A percentile compares a stretch with the other conserved stretches of the same genome.
Evolutionary conservation across 1,140 invertebrate genomes (phyloP).

Genomic region (Drosophila sp.): DNA sequence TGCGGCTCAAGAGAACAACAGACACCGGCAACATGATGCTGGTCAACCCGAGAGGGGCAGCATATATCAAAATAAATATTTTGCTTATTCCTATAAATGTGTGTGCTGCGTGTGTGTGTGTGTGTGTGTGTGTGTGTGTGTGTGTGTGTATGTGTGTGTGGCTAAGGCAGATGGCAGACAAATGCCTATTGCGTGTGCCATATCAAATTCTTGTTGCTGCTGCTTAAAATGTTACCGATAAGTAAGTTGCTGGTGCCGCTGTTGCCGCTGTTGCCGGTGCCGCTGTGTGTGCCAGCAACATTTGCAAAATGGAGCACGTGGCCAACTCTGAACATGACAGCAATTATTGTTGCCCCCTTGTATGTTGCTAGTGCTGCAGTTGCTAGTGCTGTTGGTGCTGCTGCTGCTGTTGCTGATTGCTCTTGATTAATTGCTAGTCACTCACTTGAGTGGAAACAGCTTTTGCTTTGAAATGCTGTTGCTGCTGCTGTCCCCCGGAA

Average conservation of each 20-base stretch:
- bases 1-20: slow-evolving; percentile 60
- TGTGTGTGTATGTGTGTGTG: slow-evolving; percentile 28
- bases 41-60: slow-evolving; percentile 31
- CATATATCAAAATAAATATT: slow-evolving; percentile 66
- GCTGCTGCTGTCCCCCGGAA: slow-evolving; percentile 59
- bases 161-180: slow-evolving; percentile 57
- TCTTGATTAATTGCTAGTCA: slow-evolving; percentile 78
- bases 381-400: slow-evolving; percentile 17
- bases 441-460: slow-evolving; percentile 67
- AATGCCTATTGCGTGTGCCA: slow-evolving; percentile 77
- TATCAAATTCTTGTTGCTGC: slow-evolving; percentile 58
- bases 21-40: slow-evolving; percentile 60
- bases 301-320: slow-evolving; percentile 70
- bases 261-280: slow-evolving; percentile 40
- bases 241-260: slow-evolving; percentile 18
- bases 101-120: slow-evolving; percentile 3
- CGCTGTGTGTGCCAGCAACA: slow-evolving; percentile 55
- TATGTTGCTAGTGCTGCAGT: slow-evolving; percentile 24
- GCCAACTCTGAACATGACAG: slow-evolving; percentile 46
- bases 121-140: too few relatives aligned
- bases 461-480: slow-evolving; percentile 36
- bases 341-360: slow-evolving; percentile 46
- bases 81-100: slow-evolving; percentile 19
- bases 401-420: slow-evolving; percentile 62
- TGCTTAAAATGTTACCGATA: slow-evolving; percentile 18